phyloP scores from a whole-genome alignment of 2,797 vertebrate genomes.

The Buceros bicornis region DNA sequence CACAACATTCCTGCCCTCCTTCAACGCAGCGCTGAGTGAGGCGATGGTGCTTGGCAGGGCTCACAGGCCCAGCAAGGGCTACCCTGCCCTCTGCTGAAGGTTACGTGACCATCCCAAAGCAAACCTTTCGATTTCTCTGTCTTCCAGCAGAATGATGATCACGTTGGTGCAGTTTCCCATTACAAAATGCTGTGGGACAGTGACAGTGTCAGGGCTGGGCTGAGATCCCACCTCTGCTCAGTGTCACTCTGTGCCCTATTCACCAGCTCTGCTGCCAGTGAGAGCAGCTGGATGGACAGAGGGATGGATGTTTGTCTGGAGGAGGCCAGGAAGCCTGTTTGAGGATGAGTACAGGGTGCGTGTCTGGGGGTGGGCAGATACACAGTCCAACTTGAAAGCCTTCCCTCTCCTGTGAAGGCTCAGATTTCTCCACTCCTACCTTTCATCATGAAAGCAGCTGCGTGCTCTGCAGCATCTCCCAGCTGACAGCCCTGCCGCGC shows the following conservation, averaged over 20 bases:
- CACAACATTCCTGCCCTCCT: background rate
- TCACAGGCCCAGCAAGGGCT: background rate
- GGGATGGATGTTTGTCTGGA: fast-evolving
- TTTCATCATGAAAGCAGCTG: background rate
- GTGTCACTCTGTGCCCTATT: background rate
- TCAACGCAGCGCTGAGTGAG: background rate
- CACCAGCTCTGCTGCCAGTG: background rate
- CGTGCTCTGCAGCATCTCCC: background rate
- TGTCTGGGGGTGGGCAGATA: background rate
- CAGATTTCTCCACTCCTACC: background rate
- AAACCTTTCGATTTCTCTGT: background rate
- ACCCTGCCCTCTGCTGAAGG: too few species aligned
- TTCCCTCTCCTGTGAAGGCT: background rate
- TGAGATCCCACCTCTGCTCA: background rate
- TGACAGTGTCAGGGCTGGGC: background rate
- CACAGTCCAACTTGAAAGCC: background rate
- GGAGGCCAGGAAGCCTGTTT: background rate
- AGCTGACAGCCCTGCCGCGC: background rate
- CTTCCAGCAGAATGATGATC: background rate
- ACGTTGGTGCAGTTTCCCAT: background rate
- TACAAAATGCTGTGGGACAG: background rate
- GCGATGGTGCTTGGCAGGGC: background rate
- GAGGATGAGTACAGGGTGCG: fast-evolving
- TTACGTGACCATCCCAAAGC: background rate
- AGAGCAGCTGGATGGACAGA: fast-evolving